Evolutionary conservation across 2,797 vertebrate genomes (phyloP).

Genomic region (Morelia viridis): DNA sequence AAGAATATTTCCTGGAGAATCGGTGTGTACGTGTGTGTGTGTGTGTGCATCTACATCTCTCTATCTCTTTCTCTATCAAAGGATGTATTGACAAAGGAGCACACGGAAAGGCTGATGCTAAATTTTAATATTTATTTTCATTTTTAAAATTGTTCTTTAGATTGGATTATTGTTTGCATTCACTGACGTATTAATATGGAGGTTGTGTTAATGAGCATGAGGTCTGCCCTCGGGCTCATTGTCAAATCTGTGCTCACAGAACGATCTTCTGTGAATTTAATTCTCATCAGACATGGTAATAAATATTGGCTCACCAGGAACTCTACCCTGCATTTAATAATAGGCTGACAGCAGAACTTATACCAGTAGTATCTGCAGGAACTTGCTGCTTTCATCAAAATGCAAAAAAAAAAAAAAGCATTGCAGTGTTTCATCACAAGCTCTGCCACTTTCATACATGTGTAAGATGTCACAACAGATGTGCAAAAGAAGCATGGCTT

Average conservation of each 20-base stretch:
- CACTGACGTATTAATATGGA: not conserved
- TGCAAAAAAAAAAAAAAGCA: not conserved
- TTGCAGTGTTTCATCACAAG: not conserved
- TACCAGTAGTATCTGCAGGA: not conserved
- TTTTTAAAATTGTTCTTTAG: not conserved
- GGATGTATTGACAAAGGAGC: not conserved
- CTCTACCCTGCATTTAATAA: not conserved
- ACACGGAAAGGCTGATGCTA: accelerated
- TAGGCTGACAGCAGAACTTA: not conserved
- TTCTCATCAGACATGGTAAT: not conserved
- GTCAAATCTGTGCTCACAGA: not conserved
- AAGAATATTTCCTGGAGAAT: not conserved
- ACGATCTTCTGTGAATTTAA: not conserved
- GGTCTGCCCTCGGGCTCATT: too few species aligned
- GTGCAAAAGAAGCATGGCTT: not conserved
- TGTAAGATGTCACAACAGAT: not conserved
- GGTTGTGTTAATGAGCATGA: not conserved
- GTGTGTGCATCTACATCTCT: not conserved
- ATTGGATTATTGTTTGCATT: not conserved
- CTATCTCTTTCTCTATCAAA: not conserved
- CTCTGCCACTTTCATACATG: not conserved
- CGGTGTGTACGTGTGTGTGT: not conserved
- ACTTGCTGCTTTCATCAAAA: not conserved
- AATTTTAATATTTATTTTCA: not conserved
- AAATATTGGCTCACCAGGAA: not conserved